These are phyloP conservation scores for Scolopax mira DNA, from an alignment of 2,113 vertebrate genomes.

Conservation along the genomic window DNA sequence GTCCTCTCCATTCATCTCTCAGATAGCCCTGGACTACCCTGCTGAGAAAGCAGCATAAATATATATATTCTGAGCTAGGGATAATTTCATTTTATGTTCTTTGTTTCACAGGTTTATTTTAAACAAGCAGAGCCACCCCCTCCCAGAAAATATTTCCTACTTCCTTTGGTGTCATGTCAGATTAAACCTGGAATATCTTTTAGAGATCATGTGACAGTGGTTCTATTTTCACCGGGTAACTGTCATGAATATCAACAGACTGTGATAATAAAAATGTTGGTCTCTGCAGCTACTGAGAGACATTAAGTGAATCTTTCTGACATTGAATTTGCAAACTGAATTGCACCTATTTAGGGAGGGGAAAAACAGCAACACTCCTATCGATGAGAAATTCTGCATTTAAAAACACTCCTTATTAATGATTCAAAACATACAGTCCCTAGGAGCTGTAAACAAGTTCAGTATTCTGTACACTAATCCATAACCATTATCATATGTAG, in stretches of 20 bases:
- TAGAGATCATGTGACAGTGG: background rate
- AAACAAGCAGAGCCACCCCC: background rate
- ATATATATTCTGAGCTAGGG: background rate
- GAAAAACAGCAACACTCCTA: background rate
- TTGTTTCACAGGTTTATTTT: background rate
- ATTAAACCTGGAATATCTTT: constrained; percentile 1
- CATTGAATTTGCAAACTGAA: constrained; percentile 31
- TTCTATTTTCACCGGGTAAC: background rate
- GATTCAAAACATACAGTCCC: constrained; percentile 38
- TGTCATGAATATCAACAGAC: constrained; percentile 15
- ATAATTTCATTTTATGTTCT: background rate
- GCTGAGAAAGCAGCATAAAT: background rate
- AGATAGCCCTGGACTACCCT: background rate
- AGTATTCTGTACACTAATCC: constrained; percentile 36
- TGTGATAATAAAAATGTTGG: constrained; percentile 12
- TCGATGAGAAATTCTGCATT: constrained; percentile 39
- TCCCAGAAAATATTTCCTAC: background rate
- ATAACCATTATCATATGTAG: constrained; percentile 45
- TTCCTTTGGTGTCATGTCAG: background rate
- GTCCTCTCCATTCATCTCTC: background rate
- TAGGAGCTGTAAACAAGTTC: constrained; percentile 31
- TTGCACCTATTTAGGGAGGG: background rate
- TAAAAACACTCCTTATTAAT: constrained; percentile 23
- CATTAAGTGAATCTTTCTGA: background rate
- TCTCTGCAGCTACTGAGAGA: background rate